Percentiles rank a stretch among this genome's conserved stretches.
These are phyloP conservation scores for Gallinago nigripennis DNA, from an alignment of 2,797 vertebrate species.

Conservation along the genomic window DNA sequence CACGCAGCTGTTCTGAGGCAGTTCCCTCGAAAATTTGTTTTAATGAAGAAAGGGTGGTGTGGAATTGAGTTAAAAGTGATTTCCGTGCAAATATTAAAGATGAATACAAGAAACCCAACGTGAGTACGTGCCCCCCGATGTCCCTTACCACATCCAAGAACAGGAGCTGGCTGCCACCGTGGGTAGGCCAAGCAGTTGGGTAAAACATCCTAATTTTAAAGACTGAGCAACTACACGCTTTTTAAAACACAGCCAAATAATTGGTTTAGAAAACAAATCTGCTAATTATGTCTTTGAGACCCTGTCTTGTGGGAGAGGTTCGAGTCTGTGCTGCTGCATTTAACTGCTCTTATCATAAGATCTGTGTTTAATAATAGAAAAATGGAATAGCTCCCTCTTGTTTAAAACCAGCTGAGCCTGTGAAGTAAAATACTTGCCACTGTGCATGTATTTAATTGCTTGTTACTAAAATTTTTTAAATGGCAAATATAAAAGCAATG, in stretches of 20 bases:
- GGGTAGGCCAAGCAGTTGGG: not conserved
- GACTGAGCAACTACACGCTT: not conserved
- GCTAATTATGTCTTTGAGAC: not conserved
- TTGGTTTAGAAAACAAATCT: not conserved
- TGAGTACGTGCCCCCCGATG: not conserved
- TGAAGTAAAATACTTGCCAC: not conserved
- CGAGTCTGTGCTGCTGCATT: not conserved
- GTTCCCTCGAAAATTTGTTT: not conserved
- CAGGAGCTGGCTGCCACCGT: not conserved
- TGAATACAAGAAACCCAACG: not conserved
- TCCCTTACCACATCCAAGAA: accelerated
- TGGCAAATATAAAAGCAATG: not conserved
- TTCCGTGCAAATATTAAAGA: not conserved
- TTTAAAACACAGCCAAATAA: not conserved
- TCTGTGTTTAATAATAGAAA: not conserved
- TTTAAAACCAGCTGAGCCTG: not conserved
- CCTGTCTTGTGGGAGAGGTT: not conserved
- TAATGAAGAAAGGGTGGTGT: conserved; percentile 33
- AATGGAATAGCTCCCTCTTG: not conserved
- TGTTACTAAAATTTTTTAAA: not conserved
- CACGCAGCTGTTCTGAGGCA: not conserved
- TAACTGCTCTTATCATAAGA: not conserved
- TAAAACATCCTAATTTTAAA: not conserved
- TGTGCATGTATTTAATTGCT: not conserved
- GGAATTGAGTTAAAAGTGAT: not conserved